A percentile compares a stretch with the other conserved stretches of the same genome.
Conservation (phyloP, 2,888 invertebrate genomes). For the Acronicta leporina region DNA sequence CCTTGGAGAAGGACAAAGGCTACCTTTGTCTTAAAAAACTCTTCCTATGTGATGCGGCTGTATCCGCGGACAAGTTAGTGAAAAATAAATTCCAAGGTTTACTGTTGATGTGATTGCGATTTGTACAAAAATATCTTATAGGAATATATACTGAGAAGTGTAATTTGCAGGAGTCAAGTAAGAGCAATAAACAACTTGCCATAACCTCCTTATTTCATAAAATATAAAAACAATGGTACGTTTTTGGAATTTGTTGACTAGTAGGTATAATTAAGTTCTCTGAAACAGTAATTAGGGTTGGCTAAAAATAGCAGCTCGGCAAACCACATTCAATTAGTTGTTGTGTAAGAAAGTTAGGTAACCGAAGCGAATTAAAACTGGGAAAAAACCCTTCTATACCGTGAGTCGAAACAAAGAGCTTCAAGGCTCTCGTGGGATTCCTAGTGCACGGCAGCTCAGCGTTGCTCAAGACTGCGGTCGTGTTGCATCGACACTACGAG, state of each 20-base stretch:
- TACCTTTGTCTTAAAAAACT: too few species aligned
- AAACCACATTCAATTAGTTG: constrained; percentile 71
- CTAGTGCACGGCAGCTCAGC: constrained; percentile 57
- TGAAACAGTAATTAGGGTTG: constrained; percentile 45
- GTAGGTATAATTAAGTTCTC: constrained; percentile 32
- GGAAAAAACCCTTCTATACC: constrained; percentile 71
- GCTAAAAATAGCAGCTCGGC: constrained; percentile 57
- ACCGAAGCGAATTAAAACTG: constrained; percentile 63
- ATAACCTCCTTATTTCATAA: constrained; percentile 1
- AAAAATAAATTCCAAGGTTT: too few species aligned
- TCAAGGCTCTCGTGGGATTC: constrained; percentile 76
- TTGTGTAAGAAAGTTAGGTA: constrained; percentile 64
- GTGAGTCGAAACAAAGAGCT: constrained; percentile 72
- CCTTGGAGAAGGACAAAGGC: too few species aligned
- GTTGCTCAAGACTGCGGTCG: constrained; percentile 77
- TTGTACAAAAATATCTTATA: too few species aligned
- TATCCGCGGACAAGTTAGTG: too few species aligned
- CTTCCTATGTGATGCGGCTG: too few species aligned
- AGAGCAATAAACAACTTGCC: neutral
- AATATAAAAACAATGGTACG: constrained; percentile 27
- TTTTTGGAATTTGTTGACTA: constrained; percentile 27
- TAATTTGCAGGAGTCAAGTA: neutral
- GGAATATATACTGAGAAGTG: neutral
- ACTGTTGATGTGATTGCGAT: neutral
- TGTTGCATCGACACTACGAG: constrained; percentile 61